Evolutionary conservation across 2,113 vertebrate genomes (phyloP).

Genomic region (Zosterops lateralis): DNA sequence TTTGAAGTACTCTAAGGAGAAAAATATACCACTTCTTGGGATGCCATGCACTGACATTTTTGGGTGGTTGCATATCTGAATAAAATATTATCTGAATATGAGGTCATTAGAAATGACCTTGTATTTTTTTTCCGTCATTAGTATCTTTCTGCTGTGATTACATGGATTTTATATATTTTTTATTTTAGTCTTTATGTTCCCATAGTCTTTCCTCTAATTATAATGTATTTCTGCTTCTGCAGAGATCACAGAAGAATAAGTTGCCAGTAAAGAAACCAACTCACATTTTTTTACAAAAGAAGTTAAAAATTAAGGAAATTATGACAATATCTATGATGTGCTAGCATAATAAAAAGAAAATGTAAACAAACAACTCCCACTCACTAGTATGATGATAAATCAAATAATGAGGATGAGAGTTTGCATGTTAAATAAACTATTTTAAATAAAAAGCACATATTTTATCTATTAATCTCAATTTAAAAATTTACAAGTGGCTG

Average conservation of each 20-base stretch:
- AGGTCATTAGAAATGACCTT: background rate
- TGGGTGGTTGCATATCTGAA: background rate
- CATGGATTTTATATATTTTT: no score
- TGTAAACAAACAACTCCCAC: background rate
- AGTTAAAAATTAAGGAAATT: background rate
- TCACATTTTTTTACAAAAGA: background rate
- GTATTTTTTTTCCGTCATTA: background rate
- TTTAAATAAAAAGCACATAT: background rate
- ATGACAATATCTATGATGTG: background rate
- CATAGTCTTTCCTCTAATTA: background rate
- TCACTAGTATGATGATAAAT: background rate
- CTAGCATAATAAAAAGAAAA: background rate
- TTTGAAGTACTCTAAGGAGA: background rate
- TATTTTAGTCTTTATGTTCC: background rate
- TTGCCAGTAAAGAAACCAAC: accelerated
- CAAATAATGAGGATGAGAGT: background rate
- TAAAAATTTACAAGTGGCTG: background rate
- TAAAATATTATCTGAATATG: background rate
- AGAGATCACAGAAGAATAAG: background rate
- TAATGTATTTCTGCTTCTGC: background rate
- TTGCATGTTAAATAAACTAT: background rate
- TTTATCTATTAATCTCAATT: background rate
- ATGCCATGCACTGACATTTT: background rate
- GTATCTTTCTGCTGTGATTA: background rate
- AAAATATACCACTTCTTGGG: background rate